Base-by-base conservation (phyloP, 2,113 vertebrate genomes). In the Odocoileus hemionus region DNA sequence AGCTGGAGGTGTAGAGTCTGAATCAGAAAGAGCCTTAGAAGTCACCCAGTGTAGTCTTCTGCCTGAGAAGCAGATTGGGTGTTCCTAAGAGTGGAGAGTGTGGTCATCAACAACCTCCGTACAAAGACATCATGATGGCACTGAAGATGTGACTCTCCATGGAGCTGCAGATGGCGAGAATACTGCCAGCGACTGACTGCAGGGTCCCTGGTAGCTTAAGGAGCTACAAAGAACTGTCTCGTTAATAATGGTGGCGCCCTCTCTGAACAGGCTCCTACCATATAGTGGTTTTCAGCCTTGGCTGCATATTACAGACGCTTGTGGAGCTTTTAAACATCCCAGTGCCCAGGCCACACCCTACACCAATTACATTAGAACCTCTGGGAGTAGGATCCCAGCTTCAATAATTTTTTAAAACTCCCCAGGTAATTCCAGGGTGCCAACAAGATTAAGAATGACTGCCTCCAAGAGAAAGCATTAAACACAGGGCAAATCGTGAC, bases 311-410 rank as follows among this genome's bases (percentile, higher is more conserved):
- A 76, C 74, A 89, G 91, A 94, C 86, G 93, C 67, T 96, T 91
- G 86, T 95, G 97, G 97, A 97, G 91, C 86, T 93, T 96, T 97
- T 50, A 86, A 97, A 98, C 91, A 28, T 80, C 91, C 85, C 67
- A 93, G 1, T 58, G 6, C 70, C 88, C 88, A 79, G 82, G 39
- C 94, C 93, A 95, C 94, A 92, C 96, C 97, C 89, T 64, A 58
- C 19, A 50, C 82, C 89, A 95, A 84, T 97, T 96, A 91, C 28
- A 82, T 78, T 83, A 89, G 95, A 83, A 94, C 78, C 61, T 97
- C 91, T 86, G 13, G 57, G 82, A n/a, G 25, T 94, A 83, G 84
- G 57, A 94, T 61, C 70, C 47, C 52, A 78, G 91, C 96, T 96
- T 91, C 15, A 8, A 39, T 79, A 76, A 89, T 57, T 95, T 80